These are phyloP conservation scores for Podabrus alpinus DNA, from an alignment of 2,888 invertebrate genomes.

Conservation along the genomic window DNA sequence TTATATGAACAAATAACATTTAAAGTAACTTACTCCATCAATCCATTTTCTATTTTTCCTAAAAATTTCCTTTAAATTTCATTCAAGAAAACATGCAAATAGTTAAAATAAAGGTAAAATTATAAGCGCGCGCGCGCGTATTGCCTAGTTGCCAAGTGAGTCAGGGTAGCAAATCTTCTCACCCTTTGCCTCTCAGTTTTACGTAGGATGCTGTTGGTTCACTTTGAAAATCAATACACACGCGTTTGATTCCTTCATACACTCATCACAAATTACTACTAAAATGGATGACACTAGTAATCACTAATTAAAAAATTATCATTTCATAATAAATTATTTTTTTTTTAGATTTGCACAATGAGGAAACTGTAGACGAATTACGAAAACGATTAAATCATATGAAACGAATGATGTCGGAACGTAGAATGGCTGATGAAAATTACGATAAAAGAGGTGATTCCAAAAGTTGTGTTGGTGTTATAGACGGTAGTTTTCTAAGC, in stretches of 20 bases:
- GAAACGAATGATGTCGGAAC: conserved; percentile 80
- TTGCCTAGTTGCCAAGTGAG: conserved; percentile 8
- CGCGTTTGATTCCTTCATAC: background rate
- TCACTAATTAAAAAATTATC: background rate
- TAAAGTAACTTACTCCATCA: background rate
- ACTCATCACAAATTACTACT: background rate
- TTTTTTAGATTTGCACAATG: conserved; percentile 38
- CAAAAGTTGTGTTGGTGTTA: conserved; percentile 61
- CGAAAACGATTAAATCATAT: conserved; percentile 77
- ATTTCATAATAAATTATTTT: background rate
- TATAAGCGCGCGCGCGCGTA: conserved; percentile 31
- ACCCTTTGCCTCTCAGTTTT: conserved; percentile 25
- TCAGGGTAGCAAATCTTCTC: conserved; percentile 24
- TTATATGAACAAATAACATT: background rate
- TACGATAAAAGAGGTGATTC: conserved; percentile 50
- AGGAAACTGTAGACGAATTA: conserved; percentile 80
- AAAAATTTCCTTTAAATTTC: background rate
- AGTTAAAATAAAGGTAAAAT: conserved; percentile 7
- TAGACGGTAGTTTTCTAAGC: conserved; percentile 81
- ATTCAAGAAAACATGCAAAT: conserved; percentile 7
- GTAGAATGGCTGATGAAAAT: conserved; percentile 60
- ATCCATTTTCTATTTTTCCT: conserved; percentile 2
- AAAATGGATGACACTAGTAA: conserved; percentile 20
- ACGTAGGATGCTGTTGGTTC: conserved; percentile 30
- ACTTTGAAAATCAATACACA: conserved; percentile 22